A percentile compares a stretch with the other conserved stretches of the same genome.
Conservation (phyloP, 2,888 invertebrate genomes). For the Spialia ferax region DNA sequence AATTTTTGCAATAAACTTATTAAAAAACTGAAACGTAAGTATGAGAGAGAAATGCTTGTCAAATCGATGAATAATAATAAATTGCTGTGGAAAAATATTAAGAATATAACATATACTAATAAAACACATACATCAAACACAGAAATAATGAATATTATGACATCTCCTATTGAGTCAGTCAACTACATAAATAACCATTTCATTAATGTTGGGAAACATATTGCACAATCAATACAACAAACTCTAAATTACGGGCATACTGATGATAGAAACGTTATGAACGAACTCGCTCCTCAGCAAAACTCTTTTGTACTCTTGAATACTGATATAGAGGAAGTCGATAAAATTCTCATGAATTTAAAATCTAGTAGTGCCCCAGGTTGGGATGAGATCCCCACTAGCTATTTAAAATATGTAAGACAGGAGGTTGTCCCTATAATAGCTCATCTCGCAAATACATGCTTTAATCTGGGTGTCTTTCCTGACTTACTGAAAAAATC, state of each 20-base stretch:
- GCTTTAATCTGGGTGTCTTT: background rate
- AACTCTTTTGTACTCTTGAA: background rate
- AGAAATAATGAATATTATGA: too few species aligned
- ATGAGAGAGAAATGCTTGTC: too few species aligned
- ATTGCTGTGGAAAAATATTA: too few species aligned
- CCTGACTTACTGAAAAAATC: background rate
- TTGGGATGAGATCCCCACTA: background rate
- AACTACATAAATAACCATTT: slow-evolving; percentile 37
- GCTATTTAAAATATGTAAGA: background rate
- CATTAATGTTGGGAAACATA: slow-evolving; percentile 26
- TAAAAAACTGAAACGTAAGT: too few species aligned
- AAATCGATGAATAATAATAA: too few species aligned
- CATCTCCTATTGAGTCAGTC: too few species aligned
- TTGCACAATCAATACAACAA: slow-evolving; percentile 18
- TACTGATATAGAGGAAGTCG: background rate
- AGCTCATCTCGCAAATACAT: background rate
- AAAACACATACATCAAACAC: too few species aligned
- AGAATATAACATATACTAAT: too few species aligned
- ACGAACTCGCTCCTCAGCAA: background rate
- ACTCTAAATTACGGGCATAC: background rate
- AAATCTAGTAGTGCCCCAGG: background rate
- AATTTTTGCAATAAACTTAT: too few species aligned
- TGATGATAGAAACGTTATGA: background rate
- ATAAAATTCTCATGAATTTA: background rate
- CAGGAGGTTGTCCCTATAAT: background rate